These are phyloP conservation scores for Cylas formicarius DNA, from an alignment of 1,140 invertebrate species.

Conservation along the genomic window DNA sequence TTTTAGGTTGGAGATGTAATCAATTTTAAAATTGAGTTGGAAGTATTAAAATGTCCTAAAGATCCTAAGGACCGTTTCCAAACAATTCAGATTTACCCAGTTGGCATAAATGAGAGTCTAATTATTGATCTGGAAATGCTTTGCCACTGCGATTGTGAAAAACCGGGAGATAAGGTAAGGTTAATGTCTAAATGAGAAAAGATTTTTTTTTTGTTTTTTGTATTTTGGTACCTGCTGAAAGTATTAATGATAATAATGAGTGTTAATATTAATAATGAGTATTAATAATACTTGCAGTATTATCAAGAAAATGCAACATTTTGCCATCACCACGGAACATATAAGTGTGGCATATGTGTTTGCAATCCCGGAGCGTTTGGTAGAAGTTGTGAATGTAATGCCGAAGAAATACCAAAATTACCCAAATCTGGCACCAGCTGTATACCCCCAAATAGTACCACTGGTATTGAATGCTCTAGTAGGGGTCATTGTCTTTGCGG, in stretches of 20 bases:
- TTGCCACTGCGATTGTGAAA: constrained; percentile 67
- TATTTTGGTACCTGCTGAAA: not conserved
- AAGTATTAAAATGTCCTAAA: constrained; percentile 49
- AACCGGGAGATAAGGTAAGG: constrained; percentile 44
- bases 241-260: constrained; percentile 2
- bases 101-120: constrained; percentile 67
- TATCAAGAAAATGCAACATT: constrained; percentile 40
- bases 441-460: constrained; percentile 54
- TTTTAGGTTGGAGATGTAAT: constrained; percentile 50
- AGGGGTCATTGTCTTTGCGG: constrained; percentile 59
- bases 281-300: constrained; percentile 26
- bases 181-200: not conserved
- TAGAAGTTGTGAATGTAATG: constrained; percentile 59
- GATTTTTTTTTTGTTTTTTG: not conserved
- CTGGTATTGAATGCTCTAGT: constrained; percentile 52
- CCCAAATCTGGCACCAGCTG: constrained; percentile 26
- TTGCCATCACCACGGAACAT: constrained; percentile 48
- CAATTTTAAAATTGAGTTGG: constrained; percentile 43
- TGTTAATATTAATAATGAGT: too few relatives aligned
- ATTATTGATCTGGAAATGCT: constrained; percentile 63
- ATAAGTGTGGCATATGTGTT: constrained; percentile 66
- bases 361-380: constrained; percentile 60
- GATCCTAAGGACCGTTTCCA: constrained; percentile 57
- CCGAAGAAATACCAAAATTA: constrained; percentile 19
- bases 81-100: constrained; percentile 64